Percentiles rank a stretch among this genome's conserved stretches.
Conservation (phyloP, 2,797 vertebrate genomes). For the Naso thynnoides region DNA sequence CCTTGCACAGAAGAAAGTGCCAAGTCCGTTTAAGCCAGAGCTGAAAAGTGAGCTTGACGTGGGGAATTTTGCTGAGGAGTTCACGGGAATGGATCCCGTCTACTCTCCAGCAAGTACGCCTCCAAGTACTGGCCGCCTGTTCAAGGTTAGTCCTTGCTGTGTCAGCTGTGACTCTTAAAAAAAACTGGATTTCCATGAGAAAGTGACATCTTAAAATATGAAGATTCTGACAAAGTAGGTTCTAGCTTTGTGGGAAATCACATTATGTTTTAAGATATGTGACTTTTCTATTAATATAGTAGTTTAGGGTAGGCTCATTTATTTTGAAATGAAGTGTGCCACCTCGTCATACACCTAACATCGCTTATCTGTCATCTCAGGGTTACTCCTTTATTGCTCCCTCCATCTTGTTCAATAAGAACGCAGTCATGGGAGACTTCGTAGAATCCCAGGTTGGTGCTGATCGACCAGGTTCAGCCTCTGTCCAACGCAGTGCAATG, state of each 20-base stretch:
- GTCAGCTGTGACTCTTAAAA: neutral
- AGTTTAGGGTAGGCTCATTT: neutral
- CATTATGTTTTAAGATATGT: neutral
- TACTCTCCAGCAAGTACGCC: slow-evolving; percentile 93
- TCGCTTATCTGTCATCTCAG: slow-evolving; percentile 70
- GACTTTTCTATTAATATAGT: neutral
- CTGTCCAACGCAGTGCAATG: slow-evolving; percentile 91
- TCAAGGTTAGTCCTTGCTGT: slow-evolving; percentile 82
- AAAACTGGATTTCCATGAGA: neutral
- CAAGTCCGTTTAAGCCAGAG: slow-evolving; percentile 91
- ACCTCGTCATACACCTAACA: neutral
- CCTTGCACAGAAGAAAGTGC: slow-evolving; percentile 87
- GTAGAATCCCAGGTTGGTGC: slow-evolving; percentile 82
- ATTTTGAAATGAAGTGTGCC: neutral
- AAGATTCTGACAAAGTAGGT: neutral
- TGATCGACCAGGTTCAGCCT: slow-evolving; percentile 89
- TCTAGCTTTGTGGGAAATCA: neutral
- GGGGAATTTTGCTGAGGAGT: slow-evolving; percentile 94
- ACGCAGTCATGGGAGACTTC: slow-evolving; percentile 90
- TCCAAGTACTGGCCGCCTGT: slow-evolving; percentile 90
- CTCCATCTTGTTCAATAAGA: slow-evolving; percentile 93
- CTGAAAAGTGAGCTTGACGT: slow-evolving; percentile 92
- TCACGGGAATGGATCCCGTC: slow-evolving; percentile 93
- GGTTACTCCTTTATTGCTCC: slow-evolving; percentile 95
- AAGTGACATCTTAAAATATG: neutral